Base-by-base conservation (phyloP, 2,888 invertebrate species). In the Bellardia pandia region DNA sequence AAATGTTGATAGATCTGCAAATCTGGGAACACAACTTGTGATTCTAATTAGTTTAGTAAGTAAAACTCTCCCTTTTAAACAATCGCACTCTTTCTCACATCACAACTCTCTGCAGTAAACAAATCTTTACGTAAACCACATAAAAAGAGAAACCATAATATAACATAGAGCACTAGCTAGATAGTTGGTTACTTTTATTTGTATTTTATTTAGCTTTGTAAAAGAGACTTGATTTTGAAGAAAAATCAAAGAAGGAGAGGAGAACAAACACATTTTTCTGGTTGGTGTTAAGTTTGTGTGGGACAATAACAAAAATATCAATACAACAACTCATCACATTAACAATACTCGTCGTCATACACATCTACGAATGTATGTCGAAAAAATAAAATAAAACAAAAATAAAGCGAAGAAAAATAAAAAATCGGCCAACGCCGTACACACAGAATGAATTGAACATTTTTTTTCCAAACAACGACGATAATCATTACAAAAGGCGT, bases 401-500 rank as follows among this genome's bases (percentile, higher is more conserved):
- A 81, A 72, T 45, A 81, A 56, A 58, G 45, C 56, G 7, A 66
- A 33, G 40, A 33, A n/a, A 72, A 72, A 71, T 11, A 40, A 77
- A 78, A 85, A 76, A 84, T 77, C 80, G 80, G 79, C 81, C 85
- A 87, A 87, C 80, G 80, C 84, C 86, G 60, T 79, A 75, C 79
- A 79, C 64, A 84, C 58, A 81, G 64, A 84, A 84, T 80, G 72
- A 86, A 85, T 85, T 84, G 84, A 78, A 85, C 13, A 62, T 81
- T 81, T 74, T 23, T 33, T 77, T 87, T 78, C 69, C 81, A 87
- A 87, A 81, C 77, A 87, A 81, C 87, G 83, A 81, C 77, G 74
- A 87, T 76, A 87, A 87, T 87, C 87, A 87, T 87, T 87, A 87
- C 87, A 87, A 87, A 87, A 87, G 87, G 85, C 87, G 85, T 87